phyloP scores from a whole-genome alignment of 1,140 invertebrate genomes.

The Brachionus plicatilis region DNA sequence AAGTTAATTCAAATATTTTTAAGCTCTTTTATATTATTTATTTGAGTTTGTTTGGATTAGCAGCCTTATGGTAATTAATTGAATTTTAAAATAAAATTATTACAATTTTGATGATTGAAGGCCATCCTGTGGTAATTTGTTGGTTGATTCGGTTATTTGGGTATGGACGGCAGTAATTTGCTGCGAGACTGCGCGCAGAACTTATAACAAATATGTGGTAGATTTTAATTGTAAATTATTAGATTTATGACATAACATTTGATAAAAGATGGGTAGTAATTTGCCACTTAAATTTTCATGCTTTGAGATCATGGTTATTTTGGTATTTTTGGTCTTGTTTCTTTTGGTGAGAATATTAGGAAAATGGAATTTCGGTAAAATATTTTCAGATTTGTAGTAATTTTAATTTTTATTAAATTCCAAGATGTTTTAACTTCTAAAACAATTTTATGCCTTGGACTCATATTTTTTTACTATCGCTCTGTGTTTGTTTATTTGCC shows the following conservation, averaged over 20 bases:
- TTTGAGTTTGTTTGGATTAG: neutral
- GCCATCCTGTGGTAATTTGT: constrained; percentile 54
- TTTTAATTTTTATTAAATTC: constrained; percentile 44
- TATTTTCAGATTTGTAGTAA: neutral
- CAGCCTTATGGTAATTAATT: neutral
- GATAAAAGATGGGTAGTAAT: constrained; percentile 5
- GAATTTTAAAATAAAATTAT: too few relatives aligned
- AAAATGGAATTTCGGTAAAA: constrained; percentile 20
- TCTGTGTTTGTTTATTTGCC: constrained; percentile 54
- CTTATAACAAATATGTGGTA: constrained; percentile 32
- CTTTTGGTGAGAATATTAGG: constrained; percentile 44
- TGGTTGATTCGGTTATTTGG: constrained; percentile 51
- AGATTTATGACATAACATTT: neutral
- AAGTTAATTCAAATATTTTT: neutral
- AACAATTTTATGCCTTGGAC: constrained; percentile 46
- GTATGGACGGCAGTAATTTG: constrained; percentile 47
- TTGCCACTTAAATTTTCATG: constrained; percentile 43
- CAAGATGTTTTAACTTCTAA: constrained; percentile 46
- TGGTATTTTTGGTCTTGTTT: constrained; percentile 45
- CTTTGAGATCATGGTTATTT: constrained; percentile 45
- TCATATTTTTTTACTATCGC: constrained; percentile 57
- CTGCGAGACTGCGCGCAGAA: constrained; percentile 4
- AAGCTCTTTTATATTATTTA: constrained; percentile 22
- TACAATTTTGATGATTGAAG: neutral
- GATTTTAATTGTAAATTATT: neutral